phyloP scores from a whole-genome alignment of 2,113 vertebrate species.

The Gasterosteus aculeatus region DNA sequence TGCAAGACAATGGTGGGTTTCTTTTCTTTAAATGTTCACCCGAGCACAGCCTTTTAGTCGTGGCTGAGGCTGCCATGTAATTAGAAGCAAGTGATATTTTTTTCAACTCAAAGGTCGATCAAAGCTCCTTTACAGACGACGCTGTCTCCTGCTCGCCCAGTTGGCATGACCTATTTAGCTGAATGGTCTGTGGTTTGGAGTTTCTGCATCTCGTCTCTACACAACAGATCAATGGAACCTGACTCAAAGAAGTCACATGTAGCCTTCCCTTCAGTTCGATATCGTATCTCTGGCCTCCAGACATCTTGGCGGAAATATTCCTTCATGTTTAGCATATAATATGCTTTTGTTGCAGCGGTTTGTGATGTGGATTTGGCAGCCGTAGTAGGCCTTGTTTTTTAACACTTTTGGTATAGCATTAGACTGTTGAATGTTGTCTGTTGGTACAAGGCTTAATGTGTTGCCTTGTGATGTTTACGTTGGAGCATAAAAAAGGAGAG shows the following conservation, averaged over 20 bases:
- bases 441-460: constrained; percentile 40
- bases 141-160: not conserved
- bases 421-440: constrained; percentile 16
- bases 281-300: constrained; percentile 44
- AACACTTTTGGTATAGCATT: constrained; percentile 33
- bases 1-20: constrained; percentile 11
- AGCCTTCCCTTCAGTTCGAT: constrained; percentile 30
- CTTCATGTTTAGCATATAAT: constrained; percentile 8
- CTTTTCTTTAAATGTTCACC: not conserved
- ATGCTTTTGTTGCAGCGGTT: constrained; percentile 23
- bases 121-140: constrained; percentile 2
- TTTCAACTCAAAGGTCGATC: not conserved
- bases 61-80: constrained; percentile 6
- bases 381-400: constrained; percentile 7
- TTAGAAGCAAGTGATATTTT: constrained; percentile 21
- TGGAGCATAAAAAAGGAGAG: constrained; percentile 35
- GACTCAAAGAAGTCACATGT: constrained; percentile 29
- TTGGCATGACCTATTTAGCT: constrained; percentile 5
- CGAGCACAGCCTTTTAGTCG: not conserved
- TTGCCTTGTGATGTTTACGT: constrained; percentile 41
- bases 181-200: constrained; percentile 16
- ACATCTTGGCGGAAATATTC: constrained; percentile 24
- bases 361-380: constrained; percentile 44
- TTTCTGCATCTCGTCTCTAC: constrained; percentile 26
- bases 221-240: constrained; percentile 33